phyloP scores from a whole-genome alignment of 1,140 invertebrate genomes.

The Lethocerus indicus region DNA sequence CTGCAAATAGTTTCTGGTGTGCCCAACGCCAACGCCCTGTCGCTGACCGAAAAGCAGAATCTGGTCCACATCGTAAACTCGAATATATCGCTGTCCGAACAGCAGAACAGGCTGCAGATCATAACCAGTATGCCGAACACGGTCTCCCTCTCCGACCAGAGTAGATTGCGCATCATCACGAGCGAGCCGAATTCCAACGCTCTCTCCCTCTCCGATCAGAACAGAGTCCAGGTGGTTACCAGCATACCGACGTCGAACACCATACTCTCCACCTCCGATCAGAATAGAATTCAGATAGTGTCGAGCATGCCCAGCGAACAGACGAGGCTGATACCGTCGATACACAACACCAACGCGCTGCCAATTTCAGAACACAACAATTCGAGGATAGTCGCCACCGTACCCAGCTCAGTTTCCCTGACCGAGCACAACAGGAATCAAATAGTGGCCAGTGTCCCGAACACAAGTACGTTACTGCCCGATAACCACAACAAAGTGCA shows the following conservation, averaged over 20 bases:
- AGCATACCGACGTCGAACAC: conserved; percentile 1
- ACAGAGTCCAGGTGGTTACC: conserved; percentile 4
- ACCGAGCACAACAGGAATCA: conserved; percentile 16
- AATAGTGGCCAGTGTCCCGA: conserved; percentile 13
- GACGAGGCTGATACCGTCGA: conserved; percentile 14
- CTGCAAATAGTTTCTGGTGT: conserved; percentile 15
- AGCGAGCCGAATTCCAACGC: conserved; percentile 4
- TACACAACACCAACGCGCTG: conserved; percentile 12
- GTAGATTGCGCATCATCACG: conserved; percentile 9
- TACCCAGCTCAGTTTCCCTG: conserved; percentile 10
- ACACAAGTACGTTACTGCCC: conserved; percentile 9
- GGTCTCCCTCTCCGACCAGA: conserved; percentile 5
- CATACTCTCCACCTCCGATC: neutral
- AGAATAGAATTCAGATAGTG: conserved; percentile 10
- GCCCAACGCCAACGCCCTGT: conserved; percentile 9
- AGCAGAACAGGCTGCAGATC: conserved; percentile 18
- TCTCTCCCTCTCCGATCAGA: conserved; percentile 7
- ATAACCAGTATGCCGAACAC: conserved; percentile 14
- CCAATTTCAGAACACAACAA: conserved; percentile 15
- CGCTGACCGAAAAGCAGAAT: conserved; percentile 14
- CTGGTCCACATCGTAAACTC: conserved; percentile 15
- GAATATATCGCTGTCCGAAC: conserved; percentile 12
- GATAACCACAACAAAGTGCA: no score
- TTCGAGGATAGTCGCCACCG: conserved; percentile 15
- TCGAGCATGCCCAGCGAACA: conserved; percentile 12